Evolutionary conservation across 2,113 vertebrate species (phyloP), one percentile per base, ranked within the genome.

Genomic region (Coptodon bakossiorum): DNA sequence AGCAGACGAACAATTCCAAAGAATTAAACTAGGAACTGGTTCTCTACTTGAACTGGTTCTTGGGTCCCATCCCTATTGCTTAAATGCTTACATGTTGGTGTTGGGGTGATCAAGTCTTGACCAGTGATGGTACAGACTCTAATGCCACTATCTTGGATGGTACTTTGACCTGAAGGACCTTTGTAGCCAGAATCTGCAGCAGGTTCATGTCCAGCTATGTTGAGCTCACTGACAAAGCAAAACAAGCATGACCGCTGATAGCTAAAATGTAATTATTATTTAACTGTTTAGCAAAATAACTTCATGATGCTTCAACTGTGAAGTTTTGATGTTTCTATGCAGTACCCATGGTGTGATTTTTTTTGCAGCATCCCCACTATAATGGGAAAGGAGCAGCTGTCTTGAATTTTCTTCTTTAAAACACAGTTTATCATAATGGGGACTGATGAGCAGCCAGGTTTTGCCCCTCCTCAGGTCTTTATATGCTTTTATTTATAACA

Each of bases 191-290:
- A 71, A 16, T 24, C 36, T 24, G 12, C 5, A 43, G 66, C 66
- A 71, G 66, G 7, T 9, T 43, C 36, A 71, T 9, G 12, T 43
- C n/a, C n/a, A 14, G 3, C 66, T 43, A 43, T 43, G n/a, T 24
- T 40, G 36, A 71, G 12, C 36, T 71, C n/a, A 43, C 7, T 43
- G 36, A 40, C n/a, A 43, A 24, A 71, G 66, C 7, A 71, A 40
- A 71, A 24, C 38, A 43, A 71, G 5, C 0, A 43, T 24, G 12
- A 4, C 36, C 5, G 2, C 0, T 71, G 36, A 40, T 14, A 43
- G 12, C 36, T 40, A 36, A 71, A 71, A 71, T 43, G 3, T 71
- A 43, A 9, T 71, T 43, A 71, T 71, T 45, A 17, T 73, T 73
- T 48, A 4, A 73, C 27, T 50, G 24, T 50, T 76, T 7, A 76